Base-by-base conservation (phyloP, 2,888 invertebrate genomes). In the Drosophila lutescens region DNA sequence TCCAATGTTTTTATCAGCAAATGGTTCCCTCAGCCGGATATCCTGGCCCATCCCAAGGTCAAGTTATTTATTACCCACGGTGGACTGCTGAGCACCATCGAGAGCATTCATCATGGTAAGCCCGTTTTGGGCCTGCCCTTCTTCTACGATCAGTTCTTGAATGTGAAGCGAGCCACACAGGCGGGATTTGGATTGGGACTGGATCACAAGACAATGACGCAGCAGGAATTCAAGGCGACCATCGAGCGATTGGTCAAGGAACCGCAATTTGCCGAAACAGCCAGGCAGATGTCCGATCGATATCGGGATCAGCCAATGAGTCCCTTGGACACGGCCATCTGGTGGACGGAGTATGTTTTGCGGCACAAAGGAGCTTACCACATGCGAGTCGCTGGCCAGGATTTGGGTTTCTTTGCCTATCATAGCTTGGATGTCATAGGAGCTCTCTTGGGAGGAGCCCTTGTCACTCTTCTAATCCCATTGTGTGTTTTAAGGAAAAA, bases 71-170 rank as follows among this genome's bases (percentile, higher is more conserved):
- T 93, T 8, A 93, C 93, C 0, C 93, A 93, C 57, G 93, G 93
- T 9, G 93, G 93, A 0, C 65, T 93, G 5, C 76, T 93, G 7
- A 93, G 93, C 67, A 92, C 92, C 5, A 92, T 90, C 0, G 93
- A 93, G 80, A 91, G 93, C 7, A 85, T 93, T 20, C 91, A 92
- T 55, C 91, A 92, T 76, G 93, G 93, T n/a, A 92, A 92, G 12
- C 93, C 93, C 0, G 80, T 93, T 1, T 76, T 93, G 5, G 93
- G 93, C 0, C 89, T 94, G 58, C 94, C 94, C 1, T 86, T 93
- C 46, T 93, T 92, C 60, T 93, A 90, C 9, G 93, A 94, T 81
- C 93, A 94, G 81, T 90, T 92, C 43, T 73, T 92, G 17, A 94
- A 94, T 75, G 92, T 93, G 63, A 90, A 85, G 4, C 90, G 91